Conservation (phyloP, 2,888 invertebrate species). For the Nomada hirtipes region DNA sequence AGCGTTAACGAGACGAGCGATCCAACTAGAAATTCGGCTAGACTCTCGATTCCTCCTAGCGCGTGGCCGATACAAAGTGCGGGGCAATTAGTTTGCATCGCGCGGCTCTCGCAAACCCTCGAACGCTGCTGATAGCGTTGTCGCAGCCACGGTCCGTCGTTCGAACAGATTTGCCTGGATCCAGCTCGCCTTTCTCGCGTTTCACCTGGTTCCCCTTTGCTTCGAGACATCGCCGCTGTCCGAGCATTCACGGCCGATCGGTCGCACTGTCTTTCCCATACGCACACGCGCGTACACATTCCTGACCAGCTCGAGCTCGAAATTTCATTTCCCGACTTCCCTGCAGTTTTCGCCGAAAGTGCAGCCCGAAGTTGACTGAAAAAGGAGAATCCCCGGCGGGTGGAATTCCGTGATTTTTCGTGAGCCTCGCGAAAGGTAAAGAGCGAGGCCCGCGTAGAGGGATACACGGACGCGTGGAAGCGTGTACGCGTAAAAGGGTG, state of each 20-base stretch:
- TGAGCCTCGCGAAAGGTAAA: slow-evolving; percentile 47
- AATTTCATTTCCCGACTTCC: background rate
- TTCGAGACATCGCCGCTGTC: too few species aligned
- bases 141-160: slow-evolving; percentile 43
- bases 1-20: slow-evolving; percentile 43
- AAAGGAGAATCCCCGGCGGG: slow-evolving; percentile 44
- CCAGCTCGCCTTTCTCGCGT: slow-evolving; percentile 42
- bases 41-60: background rate
- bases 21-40: background rate
- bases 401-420: slow-evolving; percentile 59
- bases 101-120: slow-evolving; percentile 71
- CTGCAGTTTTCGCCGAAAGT: background rate
- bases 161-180: slow-evolving; percentile 53
- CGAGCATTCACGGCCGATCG: background rate
- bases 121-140: slow-evolving; percentile 52
- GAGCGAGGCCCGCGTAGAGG: slow-evolving; percentile 19
- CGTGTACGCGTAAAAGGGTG: slow-evolving; percentile 58
- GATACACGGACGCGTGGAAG: slow-evolving; percentile 24
- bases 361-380: slow-evolving; percentile 47
- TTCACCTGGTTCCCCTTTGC: slow-evolving; percentile 42
- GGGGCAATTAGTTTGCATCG: slow-evolving; percentile 79
- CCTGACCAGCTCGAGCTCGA: background rate
- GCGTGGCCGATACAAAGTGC: slow-evolving; percentile 70
- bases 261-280: background rate
- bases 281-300: background rate